Evolutionary conservation across 2,797 vertebrate genomes (phyloP).

Genomic region (Orientallactaga sibirica): DNA sequence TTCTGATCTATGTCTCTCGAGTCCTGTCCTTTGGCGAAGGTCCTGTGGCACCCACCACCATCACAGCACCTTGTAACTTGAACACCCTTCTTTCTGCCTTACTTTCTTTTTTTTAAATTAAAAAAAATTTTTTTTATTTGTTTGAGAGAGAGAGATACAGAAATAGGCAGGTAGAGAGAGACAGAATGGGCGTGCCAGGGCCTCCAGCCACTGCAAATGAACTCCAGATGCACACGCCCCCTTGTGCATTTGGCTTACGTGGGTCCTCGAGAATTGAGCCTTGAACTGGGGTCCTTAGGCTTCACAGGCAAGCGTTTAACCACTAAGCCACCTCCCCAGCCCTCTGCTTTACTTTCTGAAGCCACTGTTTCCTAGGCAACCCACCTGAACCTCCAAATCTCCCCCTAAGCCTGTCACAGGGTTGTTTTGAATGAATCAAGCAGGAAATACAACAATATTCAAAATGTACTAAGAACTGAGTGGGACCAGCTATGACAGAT

Average conservation of each 20-base stretch:
- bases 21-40: not conserved
- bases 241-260: no score
- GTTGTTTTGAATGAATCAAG: not conserved
- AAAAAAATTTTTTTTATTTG: no score
- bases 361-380: not conserved
- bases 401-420: not conserved
- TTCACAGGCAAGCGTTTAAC: no score
- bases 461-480: not conserved
- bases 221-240: no score
- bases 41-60: rapidly evolving
- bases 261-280: no score
- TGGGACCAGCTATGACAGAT: not conserved
- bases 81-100: not conserved
- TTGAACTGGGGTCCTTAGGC: no score
- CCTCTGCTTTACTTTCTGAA: not conserved
- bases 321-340: no score
- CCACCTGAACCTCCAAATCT: not conserved
- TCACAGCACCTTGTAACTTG: not conserved
- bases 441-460: not conserved
- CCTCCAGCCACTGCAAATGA: no score
- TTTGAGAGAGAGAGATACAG: no score
- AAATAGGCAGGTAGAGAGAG: no score
- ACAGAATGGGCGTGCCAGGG: no score
- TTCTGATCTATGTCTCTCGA: not conserved
- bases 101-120: not conserved